A percentile compares a stretch with the other conserved stretches of the same genome.
These are phyloP conservation scores for Peromyscus polionotus DNA, from an alignment of 2,113 vertebrate genomes.

Conservation along the genomic window DNA sequence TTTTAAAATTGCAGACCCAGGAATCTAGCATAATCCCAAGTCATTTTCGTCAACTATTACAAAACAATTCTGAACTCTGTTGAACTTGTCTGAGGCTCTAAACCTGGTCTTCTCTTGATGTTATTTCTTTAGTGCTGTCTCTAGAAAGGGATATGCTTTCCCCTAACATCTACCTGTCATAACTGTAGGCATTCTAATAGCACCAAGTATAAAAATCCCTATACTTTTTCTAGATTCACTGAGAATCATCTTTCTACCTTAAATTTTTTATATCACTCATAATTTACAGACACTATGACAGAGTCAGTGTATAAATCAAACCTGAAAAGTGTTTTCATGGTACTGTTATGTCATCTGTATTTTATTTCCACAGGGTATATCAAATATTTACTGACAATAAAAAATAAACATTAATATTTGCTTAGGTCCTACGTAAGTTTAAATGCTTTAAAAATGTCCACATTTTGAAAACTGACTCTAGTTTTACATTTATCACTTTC, in stretches of 20 bases:
- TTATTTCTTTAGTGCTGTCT: neutral
- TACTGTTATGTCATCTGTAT: neutral
- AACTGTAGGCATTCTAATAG: neutral
- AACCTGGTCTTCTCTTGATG: neutral
- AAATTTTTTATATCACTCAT: neutral
- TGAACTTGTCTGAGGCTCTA: neutral
- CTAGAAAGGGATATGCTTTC: neutral
- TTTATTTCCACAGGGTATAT: slow-evolving; percentile 21
- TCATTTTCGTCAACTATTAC: neutral
- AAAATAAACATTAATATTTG: slow-evolving; percentile 8
- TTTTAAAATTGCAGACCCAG: neutral
- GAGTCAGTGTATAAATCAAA: neutral
- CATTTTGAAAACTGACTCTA: neutral
- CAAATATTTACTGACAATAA: slow-evolving; percentile 43
- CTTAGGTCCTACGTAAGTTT: neutral
- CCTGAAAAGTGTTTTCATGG: neutral
- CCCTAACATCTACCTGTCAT: neutral
- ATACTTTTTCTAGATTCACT: neutral
- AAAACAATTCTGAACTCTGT: neutral
- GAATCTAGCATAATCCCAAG: neutral
- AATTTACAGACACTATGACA: slow-evolving; percentile 14
- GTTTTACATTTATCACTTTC: neutral
- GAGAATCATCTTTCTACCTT: neutral
- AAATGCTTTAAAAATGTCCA: neutral
- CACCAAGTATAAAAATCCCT: neutral